A percentile compares a stretch with the other conserved stretches of the same genome.
These are phyloP conservation scores for Galeopterus variegatus DNA, from an alignment of 2,113 vertebrate genomes.

Conservation along the genomic window DNA sequence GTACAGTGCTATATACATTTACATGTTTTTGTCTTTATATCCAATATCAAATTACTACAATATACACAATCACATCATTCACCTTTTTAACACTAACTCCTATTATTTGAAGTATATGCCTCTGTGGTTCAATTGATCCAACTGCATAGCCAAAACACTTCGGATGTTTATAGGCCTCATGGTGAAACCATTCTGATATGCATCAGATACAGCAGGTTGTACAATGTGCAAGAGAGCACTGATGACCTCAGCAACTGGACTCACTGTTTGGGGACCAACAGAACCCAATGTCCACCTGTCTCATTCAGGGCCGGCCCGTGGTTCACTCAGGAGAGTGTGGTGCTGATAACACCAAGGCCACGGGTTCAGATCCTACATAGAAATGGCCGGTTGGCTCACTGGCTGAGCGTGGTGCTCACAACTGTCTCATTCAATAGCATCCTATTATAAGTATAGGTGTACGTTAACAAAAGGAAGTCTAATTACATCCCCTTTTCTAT, in stretches of 20 bases:
- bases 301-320: too few species aligned
- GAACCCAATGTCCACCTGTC: not conserved
- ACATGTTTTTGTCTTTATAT: slow-evolving; percentile 22
- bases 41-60: slow-evolving; percentile 37
- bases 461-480: not conserved
- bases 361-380: too few species aligned
- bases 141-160: not conserved
- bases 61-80: not conserved
- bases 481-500: not conserved
- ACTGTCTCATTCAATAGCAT: not conserved
- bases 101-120: not conserved
- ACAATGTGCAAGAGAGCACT: not conserved
- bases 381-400: too few species aligned
- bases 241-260: not conserved
- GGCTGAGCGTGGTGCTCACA: too few species aligned
- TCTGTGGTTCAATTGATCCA: not conserved
- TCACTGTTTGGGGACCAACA: not conserved
- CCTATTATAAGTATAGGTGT: not conserved
- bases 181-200: not conserved
- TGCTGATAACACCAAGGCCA: too few species aligned
- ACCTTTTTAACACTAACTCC: slow-evolving; percentile 34
- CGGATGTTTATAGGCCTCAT: not conserved
- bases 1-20: not conserved
- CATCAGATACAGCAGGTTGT: not conserved
- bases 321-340: too few species aligned